Conservation (phyloP, 2,888 invertebrate species). For the Sthenelais limicola region DNA sequence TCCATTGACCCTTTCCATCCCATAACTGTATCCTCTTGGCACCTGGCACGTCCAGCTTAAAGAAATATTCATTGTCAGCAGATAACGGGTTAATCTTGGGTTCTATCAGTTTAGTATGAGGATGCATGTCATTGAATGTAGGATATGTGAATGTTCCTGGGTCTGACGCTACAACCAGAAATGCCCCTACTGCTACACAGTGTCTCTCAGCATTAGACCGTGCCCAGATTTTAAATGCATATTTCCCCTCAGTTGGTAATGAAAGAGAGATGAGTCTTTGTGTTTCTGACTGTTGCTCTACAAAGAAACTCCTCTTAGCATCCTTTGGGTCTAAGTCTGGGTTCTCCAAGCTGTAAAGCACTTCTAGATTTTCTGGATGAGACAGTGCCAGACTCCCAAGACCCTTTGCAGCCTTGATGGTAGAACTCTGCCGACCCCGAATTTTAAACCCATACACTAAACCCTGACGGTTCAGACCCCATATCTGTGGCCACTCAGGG, state of each 20-base stretch:
- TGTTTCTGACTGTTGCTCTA: neutral
- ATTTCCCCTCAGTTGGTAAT: neutral
- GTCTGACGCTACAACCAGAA: neutral
- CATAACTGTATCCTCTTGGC: slow-evolving; percentile 16
- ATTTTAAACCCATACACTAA: neutral
- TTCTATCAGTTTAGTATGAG: neutral
- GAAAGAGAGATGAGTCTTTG: neutral
- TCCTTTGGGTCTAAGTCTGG: neutral
- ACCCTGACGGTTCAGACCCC: slow-evolving; percentile 13
- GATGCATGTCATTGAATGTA: slow-evolving; percentile 1
- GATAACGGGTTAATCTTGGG: slow-evolving; percentile 25
- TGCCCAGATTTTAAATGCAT: slow-evolving; percentile 2
- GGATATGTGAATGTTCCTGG: slow-evolving; percentile 5
- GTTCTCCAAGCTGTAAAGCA: slow-evolving; percentile 11
- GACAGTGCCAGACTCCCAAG: neutral
- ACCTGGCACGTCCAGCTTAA: slow-evolving; percentile 22
- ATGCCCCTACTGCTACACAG: neutral
- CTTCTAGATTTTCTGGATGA: neutral
- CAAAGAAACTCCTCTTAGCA: slow-evolving; percentile 11
- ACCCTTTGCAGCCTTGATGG: neutral
- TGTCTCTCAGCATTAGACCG: neutral
- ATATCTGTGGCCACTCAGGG: slow-evolving; percentile 17
- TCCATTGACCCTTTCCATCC: slow-evolving; percentile 22
- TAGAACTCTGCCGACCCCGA: neutral
- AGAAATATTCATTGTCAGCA: slow-evolving; percentile 24